Base-by-base conservation (phyloP, 2,113 vertebrate genomes). In the Neodontobutis hainanensis region DNA sequence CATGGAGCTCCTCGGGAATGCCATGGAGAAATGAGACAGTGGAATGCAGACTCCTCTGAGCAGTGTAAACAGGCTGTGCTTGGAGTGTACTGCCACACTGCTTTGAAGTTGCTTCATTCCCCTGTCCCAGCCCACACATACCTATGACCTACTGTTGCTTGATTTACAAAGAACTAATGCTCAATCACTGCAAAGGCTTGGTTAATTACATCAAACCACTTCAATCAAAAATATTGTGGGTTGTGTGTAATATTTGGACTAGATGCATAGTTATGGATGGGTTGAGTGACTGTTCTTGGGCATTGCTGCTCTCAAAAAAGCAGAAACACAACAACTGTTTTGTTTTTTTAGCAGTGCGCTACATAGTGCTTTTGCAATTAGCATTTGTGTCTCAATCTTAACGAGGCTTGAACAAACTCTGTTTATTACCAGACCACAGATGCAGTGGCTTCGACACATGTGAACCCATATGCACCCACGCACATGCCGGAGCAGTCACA, bases 41-140 rank as follows among this genome's bases (percentile, higher is more conserved):
- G 92, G 93, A 92, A 94, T 93, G 91, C 83, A 87, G 91, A 87
- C 91, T 90, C 71, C 84, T 87, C 79, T 83, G 85, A 90, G 82
- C 90, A 92, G 88, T 86, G 90, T 92, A 93, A 94, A 94, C 92
- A 93, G 86, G 82, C 82, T 36, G 19, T 27, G 79, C 74, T 68
- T 65, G 77, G 75, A 88, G 87, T 91, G 92, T 89, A 88, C 83
- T 78, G 86, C 86, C 69, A 59, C 27, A 68, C 64, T 15, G 61
- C 92, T 94, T 92, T 93, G 92, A 93, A 90, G 90, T 91, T 48
- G 60, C 80, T 71, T 74, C 85, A 75, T 77, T 78, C 75, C 73
- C 70, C 50, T 47, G 62, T 60, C 47, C 7, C 83, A 50, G 52
- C 68, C 36, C 80, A 56, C 51, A 38, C 44, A 9, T 61, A 57